Conservation (phyloP, 2,888 invertebrate genomes). For the Graphium colonna region DNA sequence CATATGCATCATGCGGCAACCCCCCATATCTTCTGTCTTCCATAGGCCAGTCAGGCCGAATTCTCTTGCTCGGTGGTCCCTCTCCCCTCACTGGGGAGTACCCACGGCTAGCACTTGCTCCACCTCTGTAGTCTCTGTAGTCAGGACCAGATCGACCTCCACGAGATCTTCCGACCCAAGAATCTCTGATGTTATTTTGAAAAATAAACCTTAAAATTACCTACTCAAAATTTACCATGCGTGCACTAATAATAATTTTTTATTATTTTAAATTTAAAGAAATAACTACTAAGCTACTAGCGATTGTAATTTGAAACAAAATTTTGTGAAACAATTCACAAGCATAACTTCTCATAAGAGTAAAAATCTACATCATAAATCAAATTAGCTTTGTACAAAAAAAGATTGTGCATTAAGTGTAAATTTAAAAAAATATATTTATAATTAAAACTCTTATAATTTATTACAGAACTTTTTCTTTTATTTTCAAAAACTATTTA, state of each 20-base stretch:
- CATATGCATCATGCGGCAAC: constrained; percentile 74
- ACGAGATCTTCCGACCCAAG: constrained; percentile 51
- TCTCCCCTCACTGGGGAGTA: constrained; percentile 89
- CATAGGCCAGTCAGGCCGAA: constrained; percentile 85
- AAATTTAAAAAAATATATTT: too few species aligned
- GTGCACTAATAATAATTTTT: neutral
- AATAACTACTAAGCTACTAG: neutral
- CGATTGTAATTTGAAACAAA: neutral
- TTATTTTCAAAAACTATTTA: too few species aligned
- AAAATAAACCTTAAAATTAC: constrained; percentile 2
- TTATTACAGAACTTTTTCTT: too few species aligned
- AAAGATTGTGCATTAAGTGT: too few species aligned
- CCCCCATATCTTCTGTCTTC: constrained; percentile 75
- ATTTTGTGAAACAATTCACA: too few species aligned
- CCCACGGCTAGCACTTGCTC: constrained; percentile 84
- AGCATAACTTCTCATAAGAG: too few species aligned
- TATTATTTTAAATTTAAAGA: neutral
- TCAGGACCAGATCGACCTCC: constrained; percentile 88
- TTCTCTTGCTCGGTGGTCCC: constrained; percentile 87
- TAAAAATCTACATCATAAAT: too few species aligned
- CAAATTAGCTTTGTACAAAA: too few species aligned
- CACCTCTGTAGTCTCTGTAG: constrained; percentile 87
- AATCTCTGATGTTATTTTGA: constrained; percentile 18
- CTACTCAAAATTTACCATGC: neutral
- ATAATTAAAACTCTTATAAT: too few species aligned